Percentiles rank a stretch among this genome's conserved stretches.
phyloP scores from a whole-genome alignment of 2,113 vertebrate genomes.

The Neomonachus schauinslandi region DNA sequence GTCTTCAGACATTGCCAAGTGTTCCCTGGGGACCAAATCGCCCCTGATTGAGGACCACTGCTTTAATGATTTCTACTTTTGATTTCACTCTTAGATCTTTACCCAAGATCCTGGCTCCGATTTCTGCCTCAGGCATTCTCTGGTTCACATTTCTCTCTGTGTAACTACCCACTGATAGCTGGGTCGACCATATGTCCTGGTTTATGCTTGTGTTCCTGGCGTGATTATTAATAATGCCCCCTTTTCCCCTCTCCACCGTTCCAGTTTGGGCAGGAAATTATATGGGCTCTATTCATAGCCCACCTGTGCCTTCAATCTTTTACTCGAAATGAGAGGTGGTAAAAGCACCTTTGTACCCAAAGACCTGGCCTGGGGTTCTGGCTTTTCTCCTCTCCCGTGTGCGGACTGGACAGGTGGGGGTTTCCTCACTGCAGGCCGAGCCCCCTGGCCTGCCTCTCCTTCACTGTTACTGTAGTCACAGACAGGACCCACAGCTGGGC shows the following conservation, averaged over 20 bases:
- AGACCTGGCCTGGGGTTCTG: background rate
- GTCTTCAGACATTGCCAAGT: background rate
- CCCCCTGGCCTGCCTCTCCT: background rate
- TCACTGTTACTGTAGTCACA: background rate
- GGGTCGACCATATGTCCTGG: background rate
- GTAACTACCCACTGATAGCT: background rate
- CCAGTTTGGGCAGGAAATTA: background rate
- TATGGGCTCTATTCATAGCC: background rate
- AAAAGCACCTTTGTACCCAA: background rate
- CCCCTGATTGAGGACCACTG: background rate
- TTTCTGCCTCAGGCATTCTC: background rate
- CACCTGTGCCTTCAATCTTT: background rate
- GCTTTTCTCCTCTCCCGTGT: background rate
- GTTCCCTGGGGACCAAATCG: background rate
- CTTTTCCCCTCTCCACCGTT: background rate
- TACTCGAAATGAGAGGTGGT: background rate
- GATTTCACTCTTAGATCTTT: constrained; percentile 1
- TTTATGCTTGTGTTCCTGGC: background rate
- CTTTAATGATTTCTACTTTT: constrained; percentile 17
- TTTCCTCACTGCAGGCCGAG: background rate
- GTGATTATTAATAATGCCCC: background rate
- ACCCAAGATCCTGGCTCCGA: background rate
- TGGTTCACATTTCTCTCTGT: background rate
- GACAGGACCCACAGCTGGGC: background rate
- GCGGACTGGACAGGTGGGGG: background rate